A percentile compares a stretch with the other conserved stretches of the same genome.
phyloP scores from a whole-genome alignment of 2,888 invertebrate species.

The Sarcophaga rosellei region DNA sequence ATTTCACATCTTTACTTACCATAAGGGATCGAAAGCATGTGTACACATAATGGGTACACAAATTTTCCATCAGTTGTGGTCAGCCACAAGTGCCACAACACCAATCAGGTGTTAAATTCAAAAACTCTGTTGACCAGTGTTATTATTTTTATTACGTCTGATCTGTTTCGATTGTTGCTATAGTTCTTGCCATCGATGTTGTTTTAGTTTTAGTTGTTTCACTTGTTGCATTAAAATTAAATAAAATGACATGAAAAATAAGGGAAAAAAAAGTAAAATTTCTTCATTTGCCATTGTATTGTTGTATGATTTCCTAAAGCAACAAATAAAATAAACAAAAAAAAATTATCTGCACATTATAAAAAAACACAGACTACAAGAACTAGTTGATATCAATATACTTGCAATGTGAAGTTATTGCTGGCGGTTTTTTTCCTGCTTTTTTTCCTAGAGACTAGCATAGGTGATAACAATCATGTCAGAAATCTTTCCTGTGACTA shows the following conservation, averaged over 20 bases:
- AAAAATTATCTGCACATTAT: constrained; percentile 29
- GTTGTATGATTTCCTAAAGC: background rate
- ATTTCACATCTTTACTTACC: too few species aligned
- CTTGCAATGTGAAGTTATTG: constrained; percentile 40
- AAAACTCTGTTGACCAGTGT: background rate
- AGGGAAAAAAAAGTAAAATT: background rate
- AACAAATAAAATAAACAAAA: constrained; percentile 16
- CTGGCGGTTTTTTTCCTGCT: background rate
- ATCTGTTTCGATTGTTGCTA: background rate
- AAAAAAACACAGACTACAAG: background rate
- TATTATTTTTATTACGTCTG: background rate
- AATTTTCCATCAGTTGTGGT: too few species aligned
- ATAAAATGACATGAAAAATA: background rate
- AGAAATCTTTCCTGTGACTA: too few species aligned
- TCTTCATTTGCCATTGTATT: background rate
- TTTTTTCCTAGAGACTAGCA: background rate
- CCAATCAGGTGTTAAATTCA: too few species aligned
- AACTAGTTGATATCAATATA: constrained; percentile 59
- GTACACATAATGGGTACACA: too few species aligned
- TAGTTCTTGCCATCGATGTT: background rate
- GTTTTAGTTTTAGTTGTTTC: background rate
- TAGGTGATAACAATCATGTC: too few species aligned
- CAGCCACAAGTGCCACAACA: too few species aligned
- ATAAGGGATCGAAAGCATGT: too few species aligned
- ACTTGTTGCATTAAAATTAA: constrained; percentile 38